phyloP scores from a whole-genome alignment of 2,888 invertebrate genomes.

The Chrysolina oricalcia region DNA sequence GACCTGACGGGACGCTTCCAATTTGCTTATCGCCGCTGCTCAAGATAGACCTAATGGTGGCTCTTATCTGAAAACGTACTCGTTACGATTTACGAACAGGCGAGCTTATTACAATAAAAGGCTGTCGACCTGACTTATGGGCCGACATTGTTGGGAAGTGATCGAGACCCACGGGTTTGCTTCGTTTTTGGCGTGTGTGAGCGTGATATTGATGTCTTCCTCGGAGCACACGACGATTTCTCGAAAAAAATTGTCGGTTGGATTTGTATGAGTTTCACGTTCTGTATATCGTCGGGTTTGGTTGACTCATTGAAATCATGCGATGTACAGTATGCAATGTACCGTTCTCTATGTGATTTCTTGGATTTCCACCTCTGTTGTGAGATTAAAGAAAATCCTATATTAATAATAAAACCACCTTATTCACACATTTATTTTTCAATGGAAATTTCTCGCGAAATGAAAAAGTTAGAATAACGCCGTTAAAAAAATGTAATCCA shows the following conservation, averaged over 20 bases:
- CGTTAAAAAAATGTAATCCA: too few species aligned
- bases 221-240: slow-evolving; percentile 27
- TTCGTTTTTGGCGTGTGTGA: slow-evolving; percentile 36
- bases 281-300: not conserved
- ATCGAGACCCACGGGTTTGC: slow-evolving; percentile 36
- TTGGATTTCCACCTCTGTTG: not conserved
- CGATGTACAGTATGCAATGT: not conserved
- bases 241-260: slow-evolving; percentile 20
- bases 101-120: slow-evolving; percentile 31
- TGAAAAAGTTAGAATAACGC: too few species aligned
- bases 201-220: slow-evolving; percentile 45
- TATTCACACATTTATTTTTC: too few species aligned
- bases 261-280: slow-evolving; percentile 1
- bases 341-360: not conserved
- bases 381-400: not conserved
- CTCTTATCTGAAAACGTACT: slow-evolving; percentile 24
- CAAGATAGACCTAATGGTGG: slow-evolving; percentile 28
- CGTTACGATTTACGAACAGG: slow-evolving; percentile 2
- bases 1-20: slow-evolving; percentile 18
- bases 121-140: slow-evolving; percentile 33
- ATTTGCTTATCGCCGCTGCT: slow-evolving; percentile 27
- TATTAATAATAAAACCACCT: too few species aligned
- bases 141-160: slow-evolving; percentile 30
- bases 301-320: not conserved
- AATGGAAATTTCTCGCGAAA: too few species aligned